Percentiles rank a stretch among this genome's conserved stretches.
phyloP scores from a whole-genome alignment of 1,140 invertebrate species.

The Drosophila bipectinata region DNA sequence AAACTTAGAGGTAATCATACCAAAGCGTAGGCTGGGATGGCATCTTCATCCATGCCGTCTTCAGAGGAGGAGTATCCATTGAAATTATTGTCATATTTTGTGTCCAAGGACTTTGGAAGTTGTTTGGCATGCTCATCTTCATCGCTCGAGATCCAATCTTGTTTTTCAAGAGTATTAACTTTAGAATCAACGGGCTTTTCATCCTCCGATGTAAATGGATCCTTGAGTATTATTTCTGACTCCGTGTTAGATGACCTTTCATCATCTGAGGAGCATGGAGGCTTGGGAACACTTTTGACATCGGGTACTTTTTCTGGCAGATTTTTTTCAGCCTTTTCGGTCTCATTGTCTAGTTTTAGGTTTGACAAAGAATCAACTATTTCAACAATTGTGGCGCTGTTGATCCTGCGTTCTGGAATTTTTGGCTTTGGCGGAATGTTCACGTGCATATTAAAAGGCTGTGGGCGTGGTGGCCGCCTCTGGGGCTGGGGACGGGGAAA shows the following conservation, averaged over 20 bases:
- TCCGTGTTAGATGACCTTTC: neutral
- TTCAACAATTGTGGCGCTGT: neutral
- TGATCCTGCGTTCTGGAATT: neutral
- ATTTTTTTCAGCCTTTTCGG: neutral
- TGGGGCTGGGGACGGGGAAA: neutral
- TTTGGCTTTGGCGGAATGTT: neutral
- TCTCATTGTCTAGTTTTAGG: neutral
- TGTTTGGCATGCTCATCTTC: neutral
- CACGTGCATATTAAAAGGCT: no score
- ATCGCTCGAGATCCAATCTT: neutral
- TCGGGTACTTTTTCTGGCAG: neutral
- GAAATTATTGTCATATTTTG: neutral
- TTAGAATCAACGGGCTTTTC: neutral
- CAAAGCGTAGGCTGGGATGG: conserved; percentile 53
- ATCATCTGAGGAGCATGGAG: neutral
- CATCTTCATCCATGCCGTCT: conserved; percentile 39
- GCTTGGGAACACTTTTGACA: neutral
- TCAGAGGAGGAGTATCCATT: conserved; percentile 22
- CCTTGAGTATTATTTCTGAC: neutral
- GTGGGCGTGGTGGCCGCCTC: no score
- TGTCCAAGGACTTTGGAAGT: neutral
- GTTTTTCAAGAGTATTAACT: neutral
- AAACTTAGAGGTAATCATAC: conserved; percentile 8
- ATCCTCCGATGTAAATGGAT: neutral
- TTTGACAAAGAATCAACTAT: neutral